These are phyloP conservation scores for Barbus barbus DNA, from an alignment of 2,113 vertebrate genomes.

Conservation along the genomic window DNA sequence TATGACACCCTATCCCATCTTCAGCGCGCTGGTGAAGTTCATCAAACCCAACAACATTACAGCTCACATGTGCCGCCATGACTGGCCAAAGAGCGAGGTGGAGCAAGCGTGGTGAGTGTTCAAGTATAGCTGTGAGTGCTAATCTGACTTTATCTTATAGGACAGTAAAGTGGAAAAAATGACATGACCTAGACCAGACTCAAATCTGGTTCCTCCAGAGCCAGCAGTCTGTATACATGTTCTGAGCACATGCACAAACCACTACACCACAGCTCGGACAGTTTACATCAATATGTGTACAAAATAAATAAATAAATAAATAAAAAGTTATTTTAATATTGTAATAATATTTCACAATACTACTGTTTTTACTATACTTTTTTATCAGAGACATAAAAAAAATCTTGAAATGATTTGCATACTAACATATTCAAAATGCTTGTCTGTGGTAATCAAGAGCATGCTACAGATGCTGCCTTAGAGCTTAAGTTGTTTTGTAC, in stretches of 20 bases:
- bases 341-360: too few relatives aligned
- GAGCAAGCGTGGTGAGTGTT: constrained; percentile 91
- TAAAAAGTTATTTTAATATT: too few relatives aligned
- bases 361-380: too few relatives aligned
- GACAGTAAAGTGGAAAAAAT: background rate
- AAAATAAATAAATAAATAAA: too few relatives aligned
- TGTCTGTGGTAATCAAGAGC: background rate
- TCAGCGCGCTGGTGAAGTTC: constrained; percentile 74
- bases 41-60: constrained; percentile 66
- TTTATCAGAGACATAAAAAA: too few relatives aligned
- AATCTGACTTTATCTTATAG: background rate
- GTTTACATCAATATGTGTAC: too few relatives aligned
- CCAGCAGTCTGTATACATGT: background rate
- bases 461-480: background rate
- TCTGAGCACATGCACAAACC: background rate
- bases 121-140: too few relatives aligned
- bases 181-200: background rate
- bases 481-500: background rate
- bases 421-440: background rate
- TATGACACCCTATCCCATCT: constrained; percentile 91
- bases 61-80: constrained; percentile 78
- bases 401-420: too few relatives aligned
- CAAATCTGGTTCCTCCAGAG: background rate
- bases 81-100: constrained; percentile 78
- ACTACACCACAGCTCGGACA: too few relatives aligned